These are phyloP conservation scores for Ecliptopera silaceata DNA, from an alignment of 2,888 invertebrate species.

Conservation along the genomic window DNA sequence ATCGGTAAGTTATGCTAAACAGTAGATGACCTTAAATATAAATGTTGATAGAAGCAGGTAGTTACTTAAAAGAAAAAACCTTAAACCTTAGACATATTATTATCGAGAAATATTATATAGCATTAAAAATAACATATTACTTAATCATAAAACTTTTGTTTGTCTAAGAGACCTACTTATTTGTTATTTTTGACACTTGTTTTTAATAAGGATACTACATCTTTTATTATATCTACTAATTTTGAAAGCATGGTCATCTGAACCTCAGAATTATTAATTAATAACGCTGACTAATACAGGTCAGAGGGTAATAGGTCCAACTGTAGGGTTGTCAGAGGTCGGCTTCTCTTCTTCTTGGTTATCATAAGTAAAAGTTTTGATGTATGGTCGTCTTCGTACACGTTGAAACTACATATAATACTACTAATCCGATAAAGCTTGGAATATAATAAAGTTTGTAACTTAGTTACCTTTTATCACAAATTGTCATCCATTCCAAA, in stretches of 20 bases:
- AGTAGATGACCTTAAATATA: slow-evolving; percentile 38
- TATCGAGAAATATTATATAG: not conserved
- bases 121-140: not conserved
- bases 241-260: slow-evolving; percentile 30
- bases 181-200: no score
- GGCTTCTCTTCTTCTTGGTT: not conserved
- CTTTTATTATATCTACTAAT: not conserved
- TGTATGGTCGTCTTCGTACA: no score
- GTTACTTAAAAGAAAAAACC: not conserved
- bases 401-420: no score
- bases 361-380: no score
- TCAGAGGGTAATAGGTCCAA: slow-evolving; percentile 51
- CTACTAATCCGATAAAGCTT: no score
- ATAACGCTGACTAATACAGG: slow-evolving; percentile 43
- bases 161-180: no score
- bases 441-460: no score
- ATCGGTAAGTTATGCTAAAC: slow-evolving; percentile 42
- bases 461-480: no score
- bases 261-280: slow-evolving; percentile 35
- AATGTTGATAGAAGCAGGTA: slow-evolving; percentile 11
- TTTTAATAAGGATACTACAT: no score
- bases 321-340: slow-evolving; percentile 34
- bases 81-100: not conserved
- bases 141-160: no score
- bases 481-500: no score